Evolutionary conservation across 2,797 vertebrate species (phyloP), one percentile per base, ranked within the genome.

Genomic region (Microctenopoma steveboyesi): DNA sequence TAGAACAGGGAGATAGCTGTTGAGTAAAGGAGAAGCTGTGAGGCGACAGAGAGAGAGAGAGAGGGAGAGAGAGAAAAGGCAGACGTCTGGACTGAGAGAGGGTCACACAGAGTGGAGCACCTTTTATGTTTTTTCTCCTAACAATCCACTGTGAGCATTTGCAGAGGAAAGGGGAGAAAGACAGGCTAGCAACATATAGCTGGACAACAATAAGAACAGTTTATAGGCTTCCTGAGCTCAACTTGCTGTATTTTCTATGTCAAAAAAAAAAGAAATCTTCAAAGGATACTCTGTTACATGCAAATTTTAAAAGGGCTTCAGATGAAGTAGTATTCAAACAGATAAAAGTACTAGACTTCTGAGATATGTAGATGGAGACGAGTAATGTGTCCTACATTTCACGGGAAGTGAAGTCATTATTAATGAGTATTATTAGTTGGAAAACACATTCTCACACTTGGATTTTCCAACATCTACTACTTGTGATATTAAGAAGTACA

Each of bases 331-430:
- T 52, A 69, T 63, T 74, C 69, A 72, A 69, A 68, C 64, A 72
- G 84, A 85, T 88, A 82, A 84, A 84, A 85, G 79, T 63, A 69
- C 14, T 18, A 40, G 71, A 76, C 86, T 81, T 84, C 77, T 76
- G 77, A 88, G 73, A 76, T 81, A 73, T 74, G 76, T 48, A 64
- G 80, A 86, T 81, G 66, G 60, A 40, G 65, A 67, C 53, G 59
- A 81, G 46, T 47, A 50, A 51, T 27, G 60, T 54, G 83, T 81
- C 85, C 85, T 76, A 86, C 74, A 83, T 86, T 81, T 79, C 55
- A 55, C 71, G 59, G 40, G 22, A 4, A 74, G 48, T 0, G 0
- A 74, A 76, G 66, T 60, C 45, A 54, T 69, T 79, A 69, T 81
- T 86, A 67, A 83, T 81, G 76, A 82, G 40, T 45, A 33, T 72